Conservation (phyloP, 64 coral and sea anemone species). For the Anthopleura sola region DNA sequence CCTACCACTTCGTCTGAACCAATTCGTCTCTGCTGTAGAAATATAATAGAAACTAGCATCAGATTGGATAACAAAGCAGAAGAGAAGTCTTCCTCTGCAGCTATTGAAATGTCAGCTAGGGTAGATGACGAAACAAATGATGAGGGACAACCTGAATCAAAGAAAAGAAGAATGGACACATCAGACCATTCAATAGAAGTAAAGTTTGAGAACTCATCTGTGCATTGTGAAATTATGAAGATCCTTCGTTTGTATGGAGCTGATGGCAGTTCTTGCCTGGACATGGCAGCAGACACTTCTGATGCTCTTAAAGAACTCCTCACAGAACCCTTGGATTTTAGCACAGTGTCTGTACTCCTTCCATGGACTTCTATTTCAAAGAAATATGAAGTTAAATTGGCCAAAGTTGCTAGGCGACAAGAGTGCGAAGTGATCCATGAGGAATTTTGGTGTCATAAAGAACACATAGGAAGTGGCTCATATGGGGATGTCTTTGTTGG, state of each 20-base stretch:
- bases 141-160: too few relatives aligned
- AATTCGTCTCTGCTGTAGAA: not conserved
- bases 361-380: constrained; percentile 1
- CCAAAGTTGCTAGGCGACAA: too few relatives aligned
- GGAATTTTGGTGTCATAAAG: too few relatives aligned
- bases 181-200: not conserved
- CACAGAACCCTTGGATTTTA: not conserved
- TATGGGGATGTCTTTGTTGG: too few relatives aligned
- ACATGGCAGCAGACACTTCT: not conserved
- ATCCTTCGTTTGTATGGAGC: not conserved
- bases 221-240: constrained; percentile 4
- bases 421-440: too few relatives aligned
- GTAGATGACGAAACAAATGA: not conserved
- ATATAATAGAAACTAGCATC: not conserved
- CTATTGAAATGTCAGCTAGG: too few relatives aligned
- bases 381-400: too few relatives aligned
- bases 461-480: too few relatives aligned
- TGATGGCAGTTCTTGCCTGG: not conserved
- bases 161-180: too few relatives aligned
- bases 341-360: not conserved
- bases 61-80: too few relatives aligned
- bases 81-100: too few relatives aligned
- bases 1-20: too few relatives aligned
- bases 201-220: not conserved
- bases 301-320: not conserved